Evolutionary conservation across 2,113 vertebrate species (phyloP).

Genomic region (Callopanchax toddi): DNA sequence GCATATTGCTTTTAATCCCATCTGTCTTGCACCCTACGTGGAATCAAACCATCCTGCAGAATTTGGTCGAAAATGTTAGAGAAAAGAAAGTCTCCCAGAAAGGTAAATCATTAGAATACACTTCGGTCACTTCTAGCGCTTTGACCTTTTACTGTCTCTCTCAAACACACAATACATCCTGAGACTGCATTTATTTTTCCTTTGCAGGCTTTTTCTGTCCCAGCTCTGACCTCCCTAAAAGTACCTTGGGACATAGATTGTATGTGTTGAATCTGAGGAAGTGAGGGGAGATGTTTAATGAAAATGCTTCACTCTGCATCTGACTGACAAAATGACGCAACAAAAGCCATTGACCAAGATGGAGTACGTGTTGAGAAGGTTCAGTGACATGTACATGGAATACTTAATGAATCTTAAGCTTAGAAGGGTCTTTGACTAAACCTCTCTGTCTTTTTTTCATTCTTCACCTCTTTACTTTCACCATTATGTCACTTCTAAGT

Average conservation of each 20-base stretch:
- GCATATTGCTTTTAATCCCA: conserved; percentile 24
- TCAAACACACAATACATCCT: conserved; percentile 41
- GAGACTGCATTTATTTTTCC: conserved; percentile 64
- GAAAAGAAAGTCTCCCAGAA: conserved; percentile 22
- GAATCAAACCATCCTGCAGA: conserved; percentile 25
- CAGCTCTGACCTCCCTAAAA: conserved; percentile 60
- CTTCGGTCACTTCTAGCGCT: conserved; percentile 32
- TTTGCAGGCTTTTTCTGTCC: conserved; percentile 51
- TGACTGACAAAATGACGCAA: background rate
- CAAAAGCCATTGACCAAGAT: conserved; percentile 19
- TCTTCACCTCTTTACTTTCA: conserved; percentile 20
- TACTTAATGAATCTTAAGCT: conserved; percentile 82
- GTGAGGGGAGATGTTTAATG: background rate
- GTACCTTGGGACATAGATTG: conserved; percentile 41
- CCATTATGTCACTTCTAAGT: conserved; percentile 49
- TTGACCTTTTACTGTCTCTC: conserved; percentile 60
- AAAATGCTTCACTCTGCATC: background rate
- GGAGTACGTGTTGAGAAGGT: conserved; percentile 22
- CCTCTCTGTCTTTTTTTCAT: conserved; percentile 6
- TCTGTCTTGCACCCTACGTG: conserved; percentile 10
- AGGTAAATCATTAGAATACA: conserved; percentile 57
- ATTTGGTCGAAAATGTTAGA: conserved; percentile 22
- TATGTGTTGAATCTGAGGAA: conserved; percentile 40
- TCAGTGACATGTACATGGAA: conserved; percentile 66
- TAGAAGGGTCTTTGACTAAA: conserved; percentile 69